phyloP scores from a whole-genome alignment of 2,113 vertebrate species.

The Poicephalus meyeri region DNA sequence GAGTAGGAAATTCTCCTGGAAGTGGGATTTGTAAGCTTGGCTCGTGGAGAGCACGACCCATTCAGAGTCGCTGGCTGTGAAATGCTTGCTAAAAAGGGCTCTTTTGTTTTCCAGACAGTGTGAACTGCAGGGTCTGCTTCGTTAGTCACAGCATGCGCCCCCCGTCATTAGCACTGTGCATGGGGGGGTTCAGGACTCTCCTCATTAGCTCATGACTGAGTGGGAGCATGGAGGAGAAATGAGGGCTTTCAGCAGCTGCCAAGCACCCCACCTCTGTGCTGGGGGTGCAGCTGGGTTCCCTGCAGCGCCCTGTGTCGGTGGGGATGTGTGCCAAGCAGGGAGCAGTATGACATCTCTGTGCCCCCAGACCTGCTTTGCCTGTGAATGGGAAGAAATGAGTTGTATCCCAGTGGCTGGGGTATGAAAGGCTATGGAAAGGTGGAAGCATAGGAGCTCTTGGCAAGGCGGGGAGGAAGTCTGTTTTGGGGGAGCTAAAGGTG shows the following conservation, averaged over 20 bases:
- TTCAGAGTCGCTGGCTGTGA: neutral
- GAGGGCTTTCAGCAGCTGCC: fast-evolving
- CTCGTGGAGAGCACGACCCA: neutral
- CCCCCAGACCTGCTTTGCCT: neutral
- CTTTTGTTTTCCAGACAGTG: neutral
- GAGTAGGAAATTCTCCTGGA: neutral
- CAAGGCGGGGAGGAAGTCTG: neutral
- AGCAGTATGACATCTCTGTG: neutral
- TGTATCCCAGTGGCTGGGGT: neutral
- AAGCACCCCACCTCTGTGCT: neutral
- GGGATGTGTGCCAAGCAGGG: neutral
- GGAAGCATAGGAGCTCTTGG: neutral
- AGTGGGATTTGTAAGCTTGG: neutral
- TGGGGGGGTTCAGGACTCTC: neutral
- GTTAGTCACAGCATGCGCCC: neutral
- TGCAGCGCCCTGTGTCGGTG: neutral
- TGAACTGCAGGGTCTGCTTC: neutral
- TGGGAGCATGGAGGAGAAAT: neutral
- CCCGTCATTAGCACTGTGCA: fast-evolving
- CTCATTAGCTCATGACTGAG: neutral
- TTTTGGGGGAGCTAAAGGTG: neutral
- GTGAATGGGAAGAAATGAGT: neutral
- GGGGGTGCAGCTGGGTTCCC: neutral
- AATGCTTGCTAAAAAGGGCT: neutral
- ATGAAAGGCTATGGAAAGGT: neutral